A percentile compares a stretch with the other conserved stretches of the same genome.
These are phyloP conservation scores for Ophioderma brevispina DNA, from an alignment of 35 echinoderm and acorn worm genomes.

Conservation along the genomic window DNA sequence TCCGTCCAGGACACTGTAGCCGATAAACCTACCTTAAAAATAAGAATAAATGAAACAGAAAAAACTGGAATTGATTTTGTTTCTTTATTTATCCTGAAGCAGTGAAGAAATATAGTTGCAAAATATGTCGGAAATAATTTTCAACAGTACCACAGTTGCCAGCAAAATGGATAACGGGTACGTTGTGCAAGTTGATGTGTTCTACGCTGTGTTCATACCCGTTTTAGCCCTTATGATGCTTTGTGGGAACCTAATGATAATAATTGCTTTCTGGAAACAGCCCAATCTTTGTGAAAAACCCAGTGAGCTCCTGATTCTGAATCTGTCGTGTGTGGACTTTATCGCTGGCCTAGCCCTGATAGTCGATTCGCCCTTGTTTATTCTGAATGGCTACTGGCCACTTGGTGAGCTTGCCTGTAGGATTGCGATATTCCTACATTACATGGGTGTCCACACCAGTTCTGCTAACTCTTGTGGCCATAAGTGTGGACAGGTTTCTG, in stretches of 20 bases:
- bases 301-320: conserved; percentile 19
- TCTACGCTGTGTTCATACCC: not conserved
- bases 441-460: not conserved
- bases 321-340: not conserved
- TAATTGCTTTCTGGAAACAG: not conserved
- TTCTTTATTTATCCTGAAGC: too few relatives aligned
- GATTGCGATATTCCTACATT: not conserved
- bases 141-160: too few relatives aligned
- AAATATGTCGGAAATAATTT: too few relatives aligned
- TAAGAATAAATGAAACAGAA: too few relatives aligned
- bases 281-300: not conserved
- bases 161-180: too few relatives aligned
- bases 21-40: too few relatives aligned
- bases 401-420: not conserved
- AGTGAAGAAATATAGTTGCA: too few relatives aligned
- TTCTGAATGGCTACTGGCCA: conserved; percentile 7
- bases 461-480: not conserved
- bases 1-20: too few relatives aligned
- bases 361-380: not conserved
- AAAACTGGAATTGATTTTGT: too few relatives aligned
- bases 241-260: not conserved
- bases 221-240: not conserved
- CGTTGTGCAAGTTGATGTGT: too few relatives aligned
- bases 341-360: not conserved
- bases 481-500: conserved; percentile 21